Base-by-base conservation (phyloP, 2,888 invertebrate genomes). In the Entomobrya multifasciata region DNA sequence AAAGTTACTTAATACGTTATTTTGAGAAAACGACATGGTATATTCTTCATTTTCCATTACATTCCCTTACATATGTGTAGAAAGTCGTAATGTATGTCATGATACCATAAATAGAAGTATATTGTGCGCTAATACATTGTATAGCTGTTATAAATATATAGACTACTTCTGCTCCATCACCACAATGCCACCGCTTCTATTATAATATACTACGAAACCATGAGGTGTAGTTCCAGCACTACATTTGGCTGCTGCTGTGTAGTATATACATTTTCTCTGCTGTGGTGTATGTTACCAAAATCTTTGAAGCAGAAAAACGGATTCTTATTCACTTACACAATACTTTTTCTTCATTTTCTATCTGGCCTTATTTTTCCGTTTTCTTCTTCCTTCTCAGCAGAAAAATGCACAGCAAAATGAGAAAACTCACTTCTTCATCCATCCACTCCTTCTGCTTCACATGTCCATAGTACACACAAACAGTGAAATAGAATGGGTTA, bases 301-400 rank as follows among this genome's bases (percentile, higher is more conserved):
- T 76, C 83, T 62, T 20, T 77, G 25, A 70, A 84, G 84, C 84
- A 84, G 84, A 84, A 84, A 84, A 84, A 84, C 84, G 84, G 84
- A 84, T 84, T 84, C 84, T 57, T 84, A 84, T 84, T 84, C 84
- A 84, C 84, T 84, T 84, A 84, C 84, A 84, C 77, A 84, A 84
- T 78, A 84, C 84, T 78, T 74, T 83, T 77, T 83, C 83, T 57
- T 78, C 84, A 84, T 84, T 76, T 70, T 84, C 52, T 76, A 30
- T 67, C 20, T 57, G 70, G 67, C 57, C 84, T 84, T 84, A 57
- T 84, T 78, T 83, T 76, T 74, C 74, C n/a, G 13, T 22, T 10
- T 47, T 47, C 49, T 74, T 47, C 15, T 30, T 74, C 74, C 8
- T 74, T 52, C 27, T 49, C 27, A 74, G 17, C 30, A n/a, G 25